Evolutionary conservation across 2,113 vertebrate genomes (phyloP), one percentile per base, ranked within the genome.

Genomic region (Seriola quinqueradiata): DNA sequence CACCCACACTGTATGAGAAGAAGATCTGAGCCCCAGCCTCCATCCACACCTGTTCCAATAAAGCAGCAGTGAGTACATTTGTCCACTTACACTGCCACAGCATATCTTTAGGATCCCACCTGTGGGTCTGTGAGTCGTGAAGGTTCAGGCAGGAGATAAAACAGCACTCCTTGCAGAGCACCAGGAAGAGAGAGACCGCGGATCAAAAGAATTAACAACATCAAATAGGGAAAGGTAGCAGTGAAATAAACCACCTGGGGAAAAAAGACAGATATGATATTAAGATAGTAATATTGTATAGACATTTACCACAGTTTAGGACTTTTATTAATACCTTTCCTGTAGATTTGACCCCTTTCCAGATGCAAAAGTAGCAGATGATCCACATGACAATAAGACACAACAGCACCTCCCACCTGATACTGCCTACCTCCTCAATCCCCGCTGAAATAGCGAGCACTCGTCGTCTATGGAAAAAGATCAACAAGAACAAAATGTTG

Each of bases 261-360:
- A 16, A 6, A 52, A 66, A 44, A 14, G 1, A 14, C 0, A 17
- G 0, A 0, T 64, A 6, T 73, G 1, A 5, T 6, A 44, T 55
- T 61, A 28, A 6, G 3, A 34, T 42, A 42, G 8, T 11, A 17
- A 40, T n/a, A 3, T 25, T 54, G 0, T 42, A 5, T 6, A 4
- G 0, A 74, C 11, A 25, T 57, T 32, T n/a, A 58, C 13, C 0
- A 32, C 13, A 25, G 3, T 40, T 63, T 77, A 32, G 2, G 6
- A 11, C 2, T 32, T 14, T 34, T 36, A 32, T 54, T 95, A 94
- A 52, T 77, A 99, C 98, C 96, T 99, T 99, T 86, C 98, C 98
- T 0, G 97, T 98, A 68, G 97, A 97, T 82, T 95, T 97, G 87
- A 98, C 96, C 0, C 97, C 97, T 94, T 99, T 99, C 97, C 97